A percentile compares a stretch with the other conserved stretches of the same genome.
Conservation (phyloP, 2,888 invertebrate genomes). For the Crematogaster levior region DNA sequence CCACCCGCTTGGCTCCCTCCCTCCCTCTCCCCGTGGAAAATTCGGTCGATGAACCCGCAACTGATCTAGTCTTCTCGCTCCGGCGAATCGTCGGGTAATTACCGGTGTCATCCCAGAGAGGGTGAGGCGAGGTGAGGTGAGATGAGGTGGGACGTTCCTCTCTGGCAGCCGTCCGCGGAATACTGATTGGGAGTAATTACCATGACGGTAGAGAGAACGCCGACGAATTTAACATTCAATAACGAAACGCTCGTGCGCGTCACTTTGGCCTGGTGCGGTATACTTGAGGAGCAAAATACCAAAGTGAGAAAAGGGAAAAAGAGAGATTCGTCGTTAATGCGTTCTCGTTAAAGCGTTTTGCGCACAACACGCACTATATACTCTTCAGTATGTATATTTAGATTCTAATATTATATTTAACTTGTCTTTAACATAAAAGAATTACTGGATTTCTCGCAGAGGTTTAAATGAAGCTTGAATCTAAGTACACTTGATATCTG, state of each 20-base stretch:
- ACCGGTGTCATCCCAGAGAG: slow-evolving; percentile 40
- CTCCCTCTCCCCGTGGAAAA: slow-evolving; percentile 18
- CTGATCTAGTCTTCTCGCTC: slow-evolving; percentile 40
- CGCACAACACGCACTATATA: neutral
- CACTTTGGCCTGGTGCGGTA: neutral
- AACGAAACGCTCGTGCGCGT: slow-evolving; percentile 58
- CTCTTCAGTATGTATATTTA: neutral
- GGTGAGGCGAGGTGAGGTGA: neutral
- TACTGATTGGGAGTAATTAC: slow-evolving; percentile 68
- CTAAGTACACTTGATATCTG: neutral
- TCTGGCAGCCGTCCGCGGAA: slow-evolving; percentile 57
- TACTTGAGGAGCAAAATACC: slow-evolving; percentile 4
- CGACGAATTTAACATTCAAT: slow-evolving; percentile 67
- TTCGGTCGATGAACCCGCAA: slow-evolving; percentile 46
- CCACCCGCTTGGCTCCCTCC: neutral
- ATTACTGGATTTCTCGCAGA: neutral
- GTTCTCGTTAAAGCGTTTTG: neutral
- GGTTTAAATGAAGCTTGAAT: neutral
- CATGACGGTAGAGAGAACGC: slow-evolving; percentile 51
- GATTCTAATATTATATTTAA: neutral
- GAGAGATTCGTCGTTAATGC: neutral
- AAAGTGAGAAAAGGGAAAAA: neutral
- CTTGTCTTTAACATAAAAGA: neutral
- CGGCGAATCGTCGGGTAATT: slow-evolving; percentile 61
- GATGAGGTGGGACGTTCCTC: slow-evolving; percentile 43